Conservation (phyloP, 2,113 vertebrate genomes). For the Carettochelys insculpta region DNA sequence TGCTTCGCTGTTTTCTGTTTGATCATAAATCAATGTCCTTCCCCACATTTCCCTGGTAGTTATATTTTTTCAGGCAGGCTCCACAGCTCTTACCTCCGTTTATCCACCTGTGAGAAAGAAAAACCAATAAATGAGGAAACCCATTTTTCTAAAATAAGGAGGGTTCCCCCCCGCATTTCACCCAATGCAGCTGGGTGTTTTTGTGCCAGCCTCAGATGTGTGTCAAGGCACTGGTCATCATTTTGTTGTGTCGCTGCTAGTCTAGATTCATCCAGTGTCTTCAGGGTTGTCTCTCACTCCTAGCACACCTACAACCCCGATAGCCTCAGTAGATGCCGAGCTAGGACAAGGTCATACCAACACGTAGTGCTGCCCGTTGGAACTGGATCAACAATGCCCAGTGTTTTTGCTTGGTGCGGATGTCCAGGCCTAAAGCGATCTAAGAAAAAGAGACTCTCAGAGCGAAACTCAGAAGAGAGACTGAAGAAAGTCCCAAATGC, state of each 20-base stretch:
- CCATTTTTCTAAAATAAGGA: neutral
- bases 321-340: neutral
- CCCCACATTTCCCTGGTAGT: neutral
- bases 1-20: conserved; percentile 54
- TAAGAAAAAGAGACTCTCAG: neutral
- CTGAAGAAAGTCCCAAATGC: neutral
- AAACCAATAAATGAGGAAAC: neutral
- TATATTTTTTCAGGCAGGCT: neutral
- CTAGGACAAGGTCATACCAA: neutral
- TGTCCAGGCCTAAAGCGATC: neutral
- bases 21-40: conserved; percentile 73
- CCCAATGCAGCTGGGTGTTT: neutral
- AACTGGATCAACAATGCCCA: neutral
- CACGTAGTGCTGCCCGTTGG: neutral
- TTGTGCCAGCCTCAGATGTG: neutral
- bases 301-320: accelerated
- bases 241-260: neutral
- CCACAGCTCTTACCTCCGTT: neutral
- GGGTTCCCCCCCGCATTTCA: neutral
- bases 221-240: neutral
- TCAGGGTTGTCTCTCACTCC: neutral
- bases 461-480: neutral
- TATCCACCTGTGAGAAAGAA: neutral
- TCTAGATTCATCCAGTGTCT: neutral
- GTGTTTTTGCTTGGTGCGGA: neutral